These are phyloP conservation scores for Margarornis squamiger DNA, from an alignment of 2,797 vertebrate species.

Conservation along the genomic window DNA sequence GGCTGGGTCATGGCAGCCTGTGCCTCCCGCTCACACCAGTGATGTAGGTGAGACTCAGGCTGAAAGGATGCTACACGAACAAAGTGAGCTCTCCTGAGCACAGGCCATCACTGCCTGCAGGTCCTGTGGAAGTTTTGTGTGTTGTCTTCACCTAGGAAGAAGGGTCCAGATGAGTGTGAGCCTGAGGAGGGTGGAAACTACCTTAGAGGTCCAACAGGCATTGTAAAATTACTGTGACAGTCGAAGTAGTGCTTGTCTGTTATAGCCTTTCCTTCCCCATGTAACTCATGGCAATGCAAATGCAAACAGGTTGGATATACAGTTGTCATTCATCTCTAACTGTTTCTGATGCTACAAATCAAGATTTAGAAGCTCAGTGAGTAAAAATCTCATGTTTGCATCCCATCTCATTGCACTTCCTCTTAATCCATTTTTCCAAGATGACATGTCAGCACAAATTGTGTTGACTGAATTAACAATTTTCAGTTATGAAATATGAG, in stretches of 20 bases:
- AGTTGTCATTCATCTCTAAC: not conserved
- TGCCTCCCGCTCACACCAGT: not conserved
- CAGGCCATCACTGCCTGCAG: not conserved
- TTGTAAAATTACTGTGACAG: not conserved
- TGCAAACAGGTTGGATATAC: not conserved
- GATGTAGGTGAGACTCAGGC: fast-evolving
- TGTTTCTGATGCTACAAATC: not conserved
- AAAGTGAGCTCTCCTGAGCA: not conserved
- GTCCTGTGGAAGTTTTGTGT: not conserved
- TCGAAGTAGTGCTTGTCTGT: not conserved
- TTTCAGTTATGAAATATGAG: not conserved
- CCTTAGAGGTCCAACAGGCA: not conserved
- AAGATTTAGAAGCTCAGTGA: not conserved
- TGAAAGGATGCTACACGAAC: fast-evolving
- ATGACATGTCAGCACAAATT: not conserved
- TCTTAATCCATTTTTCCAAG: not conserved
- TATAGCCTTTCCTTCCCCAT: not conserved
- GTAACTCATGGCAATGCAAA: not conserved
- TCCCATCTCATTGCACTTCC: not conserved
- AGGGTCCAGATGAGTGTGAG: not conserved
- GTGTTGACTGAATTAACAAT: not conserved
- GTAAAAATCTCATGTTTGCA: not conserved
- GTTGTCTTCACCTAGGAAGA: not conserved
- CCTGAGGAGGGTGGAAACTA: not conserved
- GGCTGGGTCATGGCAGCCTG: not conserved